phyloP scores from a whole-genome alignment of 2,797 vertebrate genomes.

The Cuculus canorus region DNA sequence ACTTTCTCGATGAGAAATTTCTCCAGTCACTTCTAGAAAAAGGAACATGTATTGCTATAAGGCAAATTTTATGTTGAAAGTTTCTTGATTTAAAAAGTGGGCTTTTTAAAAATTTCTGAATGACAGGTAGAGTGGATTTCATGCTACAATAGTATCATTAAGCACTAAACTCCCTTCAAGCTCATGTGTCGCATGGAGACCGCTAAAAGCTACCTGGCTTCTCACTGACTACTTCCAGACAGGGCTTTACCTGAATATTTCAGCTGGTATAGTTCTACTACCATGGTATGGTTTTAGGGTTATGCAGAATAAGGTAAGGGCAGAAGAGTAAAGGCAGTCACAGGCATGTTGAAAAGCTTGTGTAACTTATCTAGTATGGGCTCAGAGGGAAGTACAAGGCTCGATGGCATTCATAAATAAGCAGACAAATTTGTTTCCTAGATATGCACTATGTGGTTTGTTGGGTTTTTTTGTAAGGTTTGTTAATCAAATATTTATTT shows the following conservation, averaged over 20 bases:
- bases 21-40: neutral
- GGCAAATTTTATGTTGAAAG: neutral
- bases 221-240: rapidly evolving
- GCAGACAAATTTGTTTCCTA: neutral
- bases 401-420: neutral
- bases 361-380: neutral
- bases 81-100: neutral
- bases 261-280: neutral
- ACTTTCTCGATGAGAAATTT: neutral
- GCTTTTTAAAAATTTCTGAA: neutral
- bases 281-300: neutral
- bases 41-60: neutral
- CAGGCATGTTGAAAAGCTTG: neutral
- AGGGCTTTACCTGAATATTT: neutral
- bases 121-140: neutral
- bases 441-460: neutral
- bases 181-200: neutral
- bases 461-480: neutral
- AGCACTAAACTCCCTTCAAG: neutral
- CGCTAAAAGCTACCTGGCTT: neutral
- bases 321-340: neutral
- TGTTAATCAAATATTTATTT: neutral
- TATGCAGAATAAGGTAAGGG: neutral
- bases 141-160: neutral
- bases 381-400: neutral